Evolutionary conservation across 2,888 invertebrate genomes (phyloP).

Genomic region (Mesoligia furuncula): DNA sequence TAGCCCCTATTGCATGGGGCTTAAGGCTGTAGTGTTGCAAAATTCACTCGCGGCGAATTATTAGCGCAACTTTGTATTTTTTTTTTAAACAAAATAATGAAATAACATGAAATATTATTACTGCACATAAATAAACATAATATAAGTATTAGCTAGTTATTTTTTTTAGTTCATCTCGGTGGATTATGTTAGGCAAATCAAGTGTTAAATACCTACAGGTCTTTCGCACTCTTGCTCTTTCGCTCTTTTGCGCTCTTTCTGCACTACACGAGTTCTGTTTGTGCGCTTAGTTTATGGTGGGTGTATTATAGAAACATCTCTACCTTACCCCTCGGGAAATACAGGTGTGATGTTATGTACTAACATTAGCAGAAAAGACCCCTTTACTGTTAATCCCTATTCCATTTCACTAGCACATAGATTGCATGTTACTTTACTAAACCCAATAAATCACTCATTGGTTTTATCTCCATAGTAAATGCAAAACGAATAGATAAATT

Average conservation of each 20-base stretch:
- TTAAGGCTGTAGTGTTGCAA: too few species aligned
- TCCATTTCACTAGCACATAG: constrained; percentile 36
- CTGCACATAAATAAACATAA: not conserved
- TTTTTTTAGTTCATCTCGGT: too few species aligned
- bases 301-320: too few species aligned
- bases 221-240: too few species aligned
- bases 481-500: constrained; percentile 55
- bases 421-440: constrained; percentile 47
- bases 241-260: too few species aligned
- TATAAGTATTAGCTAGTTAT: too few species aligned
- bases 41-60: too few species aligned
- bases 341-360: too few species aligned
- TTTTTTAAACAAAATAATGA: not conserved
- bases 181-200: too few species aligned
- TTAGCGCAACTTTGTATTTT: not conserved
- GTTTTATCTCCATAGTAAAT: constrained; percentile 55
- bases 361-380: constrained; percentile 1
- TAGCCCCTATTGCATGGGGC: not conserved
- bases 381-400: constrained; percentile 26
- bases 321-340: not conserved
- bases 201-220: too few species aligned
- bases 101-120: not conserved
- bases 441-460: constrained; percentile 61
- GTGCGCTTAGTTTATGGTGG: too few species aligned
- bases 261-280: too few species aligned